Evolutionary conservation across 2,113 vertebrate genomes (phyloP).

Genomic region (Datnioides undecimradiatus): DNA sequence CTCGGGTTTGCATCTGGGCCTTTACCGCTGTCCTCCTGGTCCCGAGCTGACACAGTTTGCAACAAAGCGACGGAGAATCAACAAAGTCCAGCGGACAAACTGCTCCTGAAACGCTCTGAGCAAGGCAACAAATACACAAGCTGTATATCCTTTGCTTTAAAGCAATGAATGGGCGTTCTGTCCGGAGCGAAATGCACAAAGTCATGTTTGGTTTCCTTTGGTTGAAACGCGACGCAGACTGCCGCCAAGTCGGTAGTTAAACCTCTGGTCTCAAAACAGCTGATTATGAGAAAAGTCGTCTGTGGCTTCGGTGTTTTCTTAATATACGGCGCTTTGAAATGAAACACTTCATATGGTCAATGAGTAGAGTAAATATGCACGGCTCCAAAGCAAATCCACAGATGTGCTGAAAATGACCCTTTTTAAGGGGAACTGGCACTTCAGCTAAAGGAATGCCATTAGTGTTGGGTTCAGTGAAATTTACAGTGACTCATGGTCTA

Average conservation of each 20-base stretch:
- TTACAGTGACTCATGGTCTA: slow-evolving; percentile 32
- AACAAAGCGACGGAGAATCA: too few relatives aligned
- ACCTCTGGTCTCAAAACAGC: slow-evolving; percentile 26
- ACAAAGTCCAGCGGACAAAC: too few relatives aligned
- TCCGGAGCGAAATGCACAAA: background rate
- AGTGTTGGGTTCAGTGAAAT: slow-evolving; percentile 42
- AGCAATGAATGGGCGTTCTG: background rate
- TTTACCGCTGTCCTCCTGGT: too few relatives aligned
- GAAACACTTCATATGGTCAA: slow-evolving; percentile 55
- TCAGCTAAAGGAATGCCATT: slow-evolving; percentile 40
- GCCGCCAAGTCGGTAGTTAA: slow-evolving; percentile 33
- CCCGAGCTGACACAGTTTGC: too few relatives aligned
- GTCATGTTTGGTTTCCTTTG: slow-evolving; percentile 3
- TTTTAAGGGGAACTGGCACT: slow-evolving; percentile 37
- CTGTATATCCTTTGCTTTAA: background rate
- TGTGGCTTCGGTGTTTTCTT: slow-evolving; percentile 31
- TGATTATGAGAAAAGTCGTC: slow-evolving; percentile 43
- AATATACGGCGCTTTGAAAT: slow-evolving; percentile 44
- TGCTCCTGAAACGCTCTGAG: too few relatives aligned
- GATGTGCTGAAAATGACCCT: slow-evolving; percentile 50
- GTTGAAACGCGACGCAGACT: background rate
- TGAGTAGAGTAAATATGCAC: slow-evolving; percentile 46
- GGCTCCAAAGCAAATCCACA: slow-evolving; percentile 37
- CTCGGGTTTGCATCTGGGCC: too few relatives aligned
- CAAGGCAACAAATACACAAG: too few relatives aligned